These are phyloP conservation scores for Scatophagus argus DNA, from an alignment of 2,113 vertebrate genomes.

Conservation along the genomic window DNA sequence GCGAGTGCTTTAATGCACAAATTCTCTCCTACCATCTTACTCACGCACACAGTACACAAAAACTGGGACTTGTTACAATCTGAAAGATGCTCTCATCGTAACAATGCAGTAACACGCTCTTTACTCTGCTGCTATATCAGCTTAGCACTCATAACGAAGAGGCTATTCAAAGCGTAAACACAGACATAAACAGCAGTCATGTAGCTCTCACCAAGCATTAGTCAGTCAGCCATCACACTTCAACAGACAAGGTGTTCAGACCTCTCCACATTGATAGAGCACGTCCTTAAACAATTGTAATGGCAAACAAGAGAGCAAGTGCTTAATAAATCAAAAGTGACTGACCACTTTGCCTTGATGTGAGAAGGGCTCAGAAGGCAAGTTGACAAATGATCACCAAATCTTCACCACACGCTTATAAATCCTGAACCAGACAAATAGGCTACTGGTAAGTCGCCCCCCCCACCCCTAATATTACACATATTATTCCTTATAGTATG, in stretches of 20 bases:
- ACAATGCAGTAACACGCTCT: conserved; percentile 11
- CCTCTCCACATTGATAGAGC: neutral
- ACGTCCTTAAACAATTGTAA: neutral
- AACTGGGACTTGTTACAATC: neutral
- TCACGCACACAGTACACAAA: neutral
- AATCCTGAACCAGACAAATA: neutral
- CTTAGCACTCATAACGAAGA: conserved; percentile 12
- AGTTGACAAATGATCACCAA: conserved; percentile 1
- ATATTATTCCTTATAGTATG: neutral
- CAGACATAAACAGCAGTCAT: conserved; percentile 13
- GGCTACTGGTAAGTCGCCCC: neutral
- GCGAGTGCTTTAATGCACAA: neutral
- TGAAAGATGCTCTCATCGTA: conserved; percentile 10
- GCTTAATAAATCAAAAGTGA: conserved; percentile 29
- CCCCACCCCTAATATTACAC: neutral
- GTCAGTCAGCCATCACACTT: neutral
- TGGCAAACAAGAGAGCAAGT: neutral
- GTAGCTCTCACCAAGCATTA: neutral
- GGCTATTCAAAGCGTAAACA: neutral
- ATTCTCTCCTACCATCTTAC: neutral
- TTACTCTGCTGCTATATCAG: neutral
- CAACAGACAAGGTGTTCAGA: neutral
- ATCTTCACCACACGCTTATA: neutral
- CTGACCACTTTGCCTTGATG: conserved; percentile 27
- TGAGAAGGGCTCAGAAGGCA: neutral